phyloP scores from a whole-genome alignment of 2,888 invertebrate genomes.

The Parapristionchus giblindavisi region DNA sequence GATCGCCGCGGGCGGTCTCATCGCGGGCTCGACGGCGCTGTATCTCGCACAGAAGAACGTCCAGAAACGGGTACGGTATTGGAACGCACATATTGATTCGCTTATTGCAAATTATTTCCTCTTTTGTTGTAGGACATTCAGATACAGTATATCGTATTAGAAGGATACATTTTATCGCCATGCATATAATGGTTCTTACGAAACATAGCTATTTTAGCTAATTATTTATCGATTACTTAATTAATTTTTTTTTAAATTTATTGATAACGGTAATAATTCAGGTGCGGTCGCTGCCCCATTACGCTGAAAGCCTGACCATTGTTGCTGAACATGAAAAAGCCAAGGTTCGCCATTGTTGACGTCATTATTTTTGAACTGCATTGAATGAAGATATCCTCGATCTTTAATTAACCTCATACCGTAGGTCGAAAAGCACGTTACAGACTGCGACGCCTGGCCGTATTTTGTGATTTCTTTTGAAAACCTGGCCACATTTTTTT shows the following conservation, averaged over 20 bases:
- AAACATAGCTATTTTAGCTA: too few species aligned
- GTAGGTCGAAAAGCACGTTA: too few species aligned
- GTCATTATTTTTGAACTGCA: background rate
- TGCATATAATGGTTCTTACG: too few species aligned
- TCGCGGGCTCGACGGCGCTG: constrained; percentile 60
- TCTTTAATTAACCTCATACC: too few species aligned
- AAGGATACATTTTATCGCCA: too few species aligned
- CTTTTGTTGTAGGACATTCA: background rate
- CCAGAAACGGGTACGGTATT: constrained; percentile 57
- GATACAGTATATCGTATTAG: background rate
- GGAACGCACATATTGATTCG: too few species aligned
- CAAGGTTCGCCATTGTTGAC: constrained; percentile 36
- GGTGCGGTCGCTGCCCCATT: constrained; percentile 56
- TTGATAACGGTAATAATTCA: too few species aligned
- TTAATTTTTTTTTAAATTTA: too few species aligned
- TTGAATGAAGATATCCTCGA: background rate
- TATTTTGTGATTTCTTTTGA: too few species aligned
- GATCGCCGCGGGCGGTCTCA: constrained; percentile 62
- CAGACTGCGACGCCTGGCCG: too few species aligned
- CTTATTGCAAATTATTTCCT: background rate
- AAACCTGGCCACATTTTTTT: too few species aligned
- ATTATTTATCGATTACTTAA: too few species aligned
- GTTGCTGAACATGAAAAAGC: constrained; percentile 62
- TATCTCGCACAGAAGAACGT: constrained; percentile 62
- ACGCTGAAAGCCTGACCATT: constrained; percentile 61